Conservation (phyloP, 2,888 invertebrate genomes). For the Acleris holmiana region DNA sequence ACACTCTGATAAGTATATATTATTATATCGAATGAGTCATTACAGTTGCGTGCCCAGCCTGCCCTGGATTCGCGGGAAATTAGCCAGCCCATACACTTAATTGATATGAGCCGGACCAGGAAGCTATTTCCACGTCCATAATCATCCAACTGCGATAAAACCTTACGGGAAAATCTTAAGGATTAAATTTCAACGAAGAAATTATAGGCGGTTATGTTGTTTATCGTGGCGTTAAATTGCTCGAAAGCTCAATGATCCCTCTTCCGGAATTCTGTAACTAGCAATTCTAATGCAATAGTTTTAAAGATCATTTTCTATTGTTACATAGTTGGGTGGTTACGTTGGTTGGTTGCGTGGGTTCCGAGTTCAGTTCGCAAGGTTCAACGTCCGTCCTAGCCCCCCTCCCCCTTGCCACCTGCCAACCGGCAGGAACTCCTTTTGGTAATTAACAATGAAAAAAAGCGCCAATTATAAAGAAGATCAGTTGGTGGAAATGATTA, state of each 20-base stretch:
- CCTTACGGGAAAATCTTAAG: conserved; percentile 38
- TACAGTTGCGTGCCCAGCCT: conserved; percentile 61
- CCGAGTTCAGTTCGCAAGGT: conserved; percentile 60
- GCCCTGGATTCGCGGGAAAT: conserved; percentile 77
- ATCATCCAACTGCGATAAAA: background rate
- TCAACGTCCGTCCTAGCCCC: conserved; percentile 81
- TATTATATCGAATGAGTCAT: conserved; percentile 44
- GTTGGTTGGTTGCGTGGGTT: conserved; percentile 47
- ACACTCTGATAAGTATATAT: conserved; percentile 32
- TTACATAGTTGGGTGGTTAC: conserved; percentile 45
- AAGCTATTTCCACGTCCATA: conserved; percentile 63
- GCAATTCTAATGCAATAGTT: conserved; percentile 45
- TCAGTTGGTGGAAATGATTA: conserved; percentile 60
- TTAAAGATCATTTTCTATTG: conserved; percentile 53
- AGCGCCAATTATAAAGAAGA: conserved; percentile 60
- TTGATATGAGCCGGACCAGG: conserved; percentile 78
- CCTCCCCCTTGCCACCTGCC: conserved; percentile 56
- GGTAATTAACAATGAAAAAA: conserved; percentile 74
- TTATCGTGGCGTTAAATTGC: conserved; percentile 63
- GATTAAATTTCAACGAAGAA: conserved; percentile 41
- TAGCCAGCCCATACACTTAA: conserved; percentile 72
- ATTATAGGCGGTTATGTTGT: conserved; percentile 51
- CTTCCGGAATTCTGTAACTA: conserved; percentile 54
- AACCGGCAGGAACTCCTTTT: conserved; percentile 63
- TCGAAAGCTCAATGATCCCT: conserved; percentile 80